Evolutionary conservation across 1,140 invertebrate genomes (phyloP).

Genomic region (Pachypsylla venusta): DNA sequence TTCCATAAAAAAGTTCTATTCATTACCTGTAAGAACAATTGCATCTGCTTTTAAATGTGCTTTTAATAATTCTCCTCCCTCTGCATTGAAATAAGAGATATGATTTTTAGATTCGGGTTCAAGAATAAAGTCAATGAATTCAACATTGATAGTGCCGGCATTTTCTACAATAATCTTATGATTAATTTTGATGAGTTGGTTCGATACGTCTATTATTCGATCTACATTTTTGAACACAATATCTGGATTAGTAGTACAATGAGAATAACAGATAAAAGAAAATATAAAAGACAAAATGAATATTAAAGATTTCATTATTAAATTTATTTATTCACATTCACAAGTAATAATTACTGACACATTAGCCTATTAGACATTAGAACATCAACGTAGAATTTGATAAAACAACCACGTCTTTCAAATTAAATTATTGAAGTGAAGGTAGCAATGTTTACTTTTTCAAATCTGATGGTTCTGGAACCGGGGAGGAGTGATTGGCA

Average conservation of each 20-base stretch:
- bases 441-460: no score
- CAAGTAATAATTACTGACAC: no score
- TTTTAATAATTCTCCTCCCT: background rate
- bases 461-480: no score
- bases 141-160: constrained; percentile 48
- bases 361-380: no score
- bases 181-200: constrained; percentile 72
- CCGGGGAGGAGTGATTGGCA: no score
- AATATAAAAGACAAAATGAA: no score
- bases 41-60: background rate
- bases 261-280: no score
- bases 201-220: constrained; percentile 66
- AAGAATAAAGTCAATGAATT: constrained; percentile 52
- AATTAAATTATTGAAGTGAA: no score
- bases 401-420: no score
- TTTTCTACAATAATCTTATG: constrained; percentile 71
- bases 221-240: constrained; percentile 69
- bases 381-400: no score
- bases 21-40: constrained; percentile 17
- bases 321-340: no score
- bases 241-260: constrained; percentile 29
- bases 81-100: constrained; percentile 56
- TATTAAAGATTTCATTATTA: no score
- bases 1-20: constrained; percentile 6
- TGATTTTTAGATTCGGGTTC: constrained; percentile 44